phyloP scores from a whole-genome alignment of 1,140 invertebrate species.

The Drusus annulatus region DNA sequence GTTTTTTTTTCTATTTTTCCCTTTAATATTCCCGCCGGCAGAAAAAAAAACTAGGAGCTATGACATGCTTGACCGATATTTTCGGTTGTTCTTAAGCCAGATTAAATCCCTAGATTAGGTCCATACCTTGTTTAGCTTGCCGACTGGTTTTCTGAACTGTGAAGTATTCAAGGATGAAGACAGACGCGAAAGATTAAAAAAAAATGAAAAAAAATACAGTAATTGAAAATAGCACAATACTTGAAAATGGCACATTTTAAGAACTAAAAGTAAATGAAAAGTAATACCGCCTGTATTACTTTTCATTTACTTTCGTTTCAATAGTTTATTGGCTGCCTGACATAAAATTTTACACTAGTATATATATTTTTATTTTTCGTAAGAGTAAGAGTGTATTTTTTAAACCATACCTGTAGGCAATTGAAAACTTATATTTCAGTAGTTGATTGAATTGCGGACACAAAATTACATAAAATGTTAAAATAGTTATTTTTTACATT shows the following conservation, averaged over 20 bases:
- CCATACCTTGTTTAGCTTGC: slow-evolving; percentile 8
- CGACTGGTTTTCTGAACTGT: slow-evolving; percentile 10
- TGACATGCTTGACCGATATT: slow-evolving; percentile 35
- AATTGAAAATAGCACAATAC: not conserved
- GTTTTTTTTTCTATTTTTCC: not conserved
- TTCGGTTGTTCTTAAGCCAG: slow-evolving; percentile 34
- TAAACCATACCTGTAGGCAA: no score
- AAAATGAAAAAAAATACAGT: not conserved
- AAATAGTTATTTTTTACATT: no score
- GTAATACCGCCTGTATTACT: no score
- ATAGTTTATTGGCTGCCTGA: no score
- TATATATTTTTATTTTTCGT: no score
- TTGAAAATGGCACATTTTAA: not conserved
- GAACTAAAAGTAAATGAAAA: not conserved
- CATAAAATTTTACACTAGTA: no score
- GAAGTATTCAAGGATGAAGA: not conserved
- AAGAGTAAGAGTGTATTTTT: no score
- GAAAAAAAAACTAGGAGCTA: slow-evolving; percentile 6
- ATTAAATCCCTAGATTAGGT: slow-evolving; percentile 29
- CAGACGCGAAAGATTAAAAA: not conserved
- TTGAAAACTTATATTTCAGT: no score
- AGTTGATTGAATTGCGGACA: no score
- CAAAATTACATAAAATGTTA: no score
- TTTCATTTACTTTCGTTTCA: no score
- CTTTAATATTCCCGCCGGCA: not conserved